Percentiles rank a stretch among this genome's conserved stretches.
phyloP scores from a whole-genome alignment of 1,140 invertebrate species.

The Metaphire vulgaris region DNA sequence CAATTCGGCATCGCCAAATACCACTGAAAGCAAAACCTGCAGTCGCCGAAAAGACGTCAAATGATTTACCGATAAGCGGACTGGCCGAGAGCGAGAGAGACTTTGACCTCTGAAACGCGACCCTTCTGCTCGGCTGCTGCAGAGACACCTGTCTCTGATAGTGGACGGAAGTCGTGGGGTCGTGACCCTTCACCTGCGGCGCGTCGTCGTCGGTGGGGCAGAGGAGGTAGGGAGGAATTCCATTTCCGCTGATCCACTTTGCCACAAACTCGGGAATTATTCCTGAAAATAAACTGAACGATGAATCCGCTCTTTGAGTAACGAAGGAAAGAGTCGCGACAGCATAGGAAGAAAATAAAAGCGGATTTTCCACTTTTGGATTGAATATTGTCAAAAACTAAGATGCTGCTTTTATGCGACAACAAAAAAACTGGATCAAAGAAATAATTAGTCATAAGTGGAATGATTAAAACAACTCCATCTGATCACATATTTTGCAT shows the following conservation, averaged over 20 bases:
- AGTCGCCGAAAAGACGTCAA: too few relatives aligned
- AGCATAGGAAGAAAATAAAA: neutral
- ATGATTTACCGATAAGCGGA: neutral
- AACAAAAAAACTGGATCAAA: neutral
- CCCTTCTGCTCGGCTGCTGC: neutral
- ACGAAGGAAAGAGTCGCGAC: neutral
- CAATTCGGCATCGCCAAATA: too few relatives aligned
- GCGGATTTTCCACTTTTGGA: neutral
- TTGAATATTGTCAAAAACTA: neutral
- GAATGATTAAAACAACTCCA: neutral
- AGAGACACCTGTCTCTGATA: neutral
- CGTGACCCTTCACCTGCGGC: neutral
- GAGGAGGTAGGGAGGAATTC: slow-evolving; percentile 38
- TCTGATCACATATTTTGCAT: neutral
- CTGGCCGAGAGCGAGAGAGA: neutral
- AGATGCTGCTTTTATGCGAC: neutral
- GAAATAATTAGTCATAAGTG: neutral
- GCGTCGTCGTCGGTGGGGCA: slow-evolving; percentile 26
- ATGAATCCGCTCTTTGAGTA: neutral
- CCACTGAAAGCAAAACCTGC: too few relatives aligned
- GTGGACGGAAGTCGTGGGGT: neutral
- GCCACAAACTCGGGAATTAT: slow-evolving; percentile 45
- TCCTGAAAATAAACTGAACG: slow-evolving; percentile 29
- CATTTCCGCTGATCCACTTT: slow-evolving; percentile 37
- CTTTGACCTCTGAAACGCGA: neutral